These are phyloP conservation scores for Scelioninae gen. 2 DNA, from an alignment of 2,888 invertebrate genomes.

Conservation along the genomic window DNA sequence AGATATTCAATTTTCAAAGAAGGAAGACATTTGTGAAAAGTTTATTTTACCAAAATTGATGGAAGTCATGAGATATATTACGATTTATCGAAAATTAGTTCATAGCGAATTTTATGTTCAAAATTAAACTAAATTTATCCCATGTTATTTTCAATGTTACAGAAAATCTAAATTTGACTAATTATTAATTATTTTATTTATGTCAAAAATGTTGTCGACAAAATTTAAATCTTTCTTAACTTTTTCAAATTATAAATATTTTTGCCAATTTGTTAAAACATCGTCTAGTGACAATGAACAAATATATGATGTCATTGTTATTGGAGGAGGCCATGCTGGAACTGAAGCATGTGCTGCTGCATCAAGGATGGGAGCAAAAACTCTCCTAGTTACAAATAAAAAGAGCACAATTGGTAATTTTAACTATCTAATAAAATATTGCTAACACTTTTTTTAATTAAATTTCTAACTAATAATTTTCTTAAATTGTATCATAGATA, in stretches of 20 bases:
- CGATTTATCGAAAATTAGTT: conserved; percentile 85
- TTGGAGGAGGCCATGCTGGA: conserved; percentile 95
- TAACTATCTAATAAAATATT: not conserved
- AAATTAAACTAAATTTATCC: conserved; percentile 38
- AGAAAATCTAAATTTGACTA: no score
- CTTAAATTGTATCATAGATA: no score
- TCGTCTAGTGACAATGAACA: conserved; percentile 39
- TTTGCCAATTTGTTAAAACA: conserved; percentile 50
- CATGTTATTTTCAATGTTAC: conserved; percentile 19
- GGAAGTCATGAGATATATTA: conserved; percentile 90
- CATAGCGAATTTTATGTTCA: conserved; percentile 76
- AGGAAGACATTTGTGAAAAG: conserved; percentile 82
- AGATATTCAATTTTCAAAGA: conserved; percentile 63
- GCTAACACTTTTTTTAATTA: conserved; percentile 1
- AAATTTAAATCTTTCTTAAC: conserved; percentile 46
- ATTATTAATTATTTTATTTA: not conserved
- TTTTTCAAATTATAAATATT: conserved; percentile 38
- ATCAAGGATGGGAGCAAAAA: conserved; percentile 87
- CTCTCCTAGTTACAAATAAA: conserved; percentile 89
- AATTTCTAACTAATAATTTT: no score
- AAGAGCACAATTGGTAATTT: conserved; percentile 85
- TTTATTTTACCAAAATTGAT: conserved; percentile 89
- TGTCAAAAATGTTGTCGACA: conserved; percentile 60
- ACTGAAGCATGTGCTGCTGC: conserved; percentile 91
- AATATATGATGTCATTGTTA: conserved; percentile 85